phyloP scores from a whole-genome alignment of 2,113 vertebrate genomes.

The Onychostoma macrolepis region DNA sequence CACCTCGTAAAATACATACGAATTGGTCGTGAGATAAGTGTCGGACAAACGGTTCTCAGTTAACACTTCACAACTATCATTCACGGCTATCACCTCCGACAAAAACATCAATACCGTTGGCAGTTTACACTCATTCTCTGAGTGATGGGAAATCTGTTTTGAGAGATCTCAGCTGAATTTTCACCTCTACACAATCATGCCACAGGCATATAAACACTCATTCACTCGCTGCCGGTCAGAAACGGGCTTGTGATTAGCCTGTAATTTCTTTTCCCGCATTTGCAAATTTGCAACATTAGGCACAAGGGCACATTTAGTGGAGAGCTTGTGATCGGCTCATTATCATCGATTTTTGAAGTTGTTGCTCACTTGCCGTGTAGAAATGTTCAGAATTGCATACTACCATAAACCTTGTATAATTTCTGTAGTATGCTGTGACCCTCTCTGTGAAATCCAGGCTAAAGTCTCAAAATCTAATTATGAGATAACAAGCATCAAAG shows the following conservation, averaged over 20 bases:
- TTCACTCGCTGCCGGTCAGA: background rate
- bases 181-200: background rate
- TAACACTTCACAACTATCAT: background rate
- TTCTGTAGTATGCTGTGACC: too few relatives aligned
- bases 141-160: background rate
- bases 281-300: background rate
- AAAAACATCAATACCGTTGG: conserved; percentile 15
- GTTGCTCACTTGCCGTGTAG: background rate
- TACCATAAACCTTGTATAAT: background rate
- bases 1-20: too few relatives aligned
- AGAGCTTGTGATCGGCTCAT: background rate
- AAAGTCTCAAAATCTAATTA: too few relatives aligned
- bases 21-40: too few relatives aligned
- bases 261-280: background rate
- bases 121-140: conserved; percentile 9
- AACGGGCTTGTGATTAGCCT: background rate
- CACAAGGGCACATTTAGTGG: background rate
- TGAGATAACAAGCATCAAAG: too few relatives aligned
- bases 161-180: background rate
- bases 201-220: background rate
- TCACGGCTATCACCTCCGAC: background rate
- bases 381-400: background rate
- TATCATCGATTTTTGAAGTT: background rate
- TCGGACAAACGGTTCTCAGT: background rate
- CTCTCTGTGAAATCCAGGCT: too few relatives aligned